These are phyloP conservation scores for Thereuonema tuberculata DNA, from an alignment of 1,140 invertebrate species.

Conservation along the genomic window DNA sequence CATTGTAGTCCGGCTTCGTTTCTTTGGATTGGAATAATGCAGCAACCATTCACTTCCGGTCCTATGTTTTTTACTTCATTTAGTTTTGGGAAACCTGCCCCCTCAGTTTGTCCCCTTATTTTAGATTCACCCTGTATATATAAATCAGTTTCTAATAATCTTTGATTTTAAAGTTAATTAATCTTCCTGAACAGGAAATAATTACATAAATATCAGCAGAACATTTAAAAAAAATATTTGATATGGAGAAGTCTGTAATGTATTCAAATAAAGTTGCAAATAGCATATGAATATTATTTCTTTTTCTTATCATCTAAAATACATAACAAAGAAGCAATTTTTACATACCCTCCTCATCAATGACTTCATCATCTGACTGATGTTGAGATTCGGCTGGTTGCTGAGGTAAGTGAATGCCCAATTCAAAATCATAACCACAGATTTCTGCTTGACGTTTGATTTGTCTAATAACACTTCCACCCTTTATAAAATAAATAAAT, in stretches of 20 bases:
- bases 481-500: conserved; percentile 33
- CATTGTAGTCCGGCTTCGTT: too few relatives aligned
- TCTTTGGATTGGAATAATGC: too few relatives aligned
- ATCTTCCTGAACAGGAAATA: not conserved
- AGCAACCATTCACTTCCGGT: too few relatives aligned
- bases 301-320: not conserved
- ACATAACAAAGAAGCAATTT: conserved; percentile 20
- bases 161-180: too few relatives aligned
- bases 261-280: not conserved
- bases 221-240: not conserved
- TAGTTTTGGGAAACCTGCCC: too few relatives aligned
- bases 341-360: conserved; percentile 25
- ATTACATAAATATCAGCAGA: not conserved
- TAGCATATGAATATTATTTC: not conserved
- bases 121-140: too few relatives aligned
- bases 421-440: conserved; percentile 42
- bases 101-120: too few relatives aligned
- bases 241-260: not conserved
- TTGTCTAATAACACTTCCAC: conserved; percentile 56
- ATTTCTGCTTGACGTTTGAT: conserved; percentile 55
- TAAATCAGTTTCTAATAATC: too few relatives aligned
- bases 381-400: too few relatives aligned
- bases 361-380: conserved; percentile 17
- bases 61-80: too few relatives aligned
- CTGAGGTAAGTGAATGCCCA: conserved; percentile 32